Conservation (phyloP, 2,888 invertebrate genomes). For the Volucella inanis region DNA sequence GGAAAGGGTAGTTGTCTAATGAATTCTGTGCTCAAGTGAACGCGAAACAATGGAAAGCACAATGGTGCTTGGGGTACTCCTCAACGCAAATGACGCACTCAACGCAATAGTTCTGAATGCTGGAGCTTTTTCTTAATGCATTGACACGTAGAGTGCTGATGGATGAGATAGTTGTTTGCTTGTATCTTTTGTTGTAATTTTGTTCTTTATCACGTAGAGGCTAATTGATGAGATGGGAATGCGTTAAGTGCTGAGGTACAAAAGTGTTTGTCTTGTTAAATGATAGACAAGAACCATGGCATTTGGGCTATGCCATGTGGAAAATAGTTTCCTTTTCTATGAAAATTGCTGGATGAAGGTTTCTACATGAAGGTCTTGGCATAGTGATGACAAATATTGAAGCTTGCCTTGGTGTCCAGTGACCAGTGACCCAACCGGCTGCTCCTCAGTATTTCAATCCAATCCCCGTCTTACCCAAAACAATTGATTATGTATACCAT, state of each 20-base stretch:
- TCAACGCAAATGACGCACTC: slow-evolving; percentile 7
- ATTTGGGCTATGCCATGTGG: too few relatives aligned
- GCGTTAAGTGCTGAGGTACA: neutral
- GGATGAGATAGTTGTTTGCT: slow-evolving; percentile 33
- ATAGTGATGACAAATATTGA: too few relatives aligned
- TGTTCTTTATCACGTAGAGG: slow-evolving; percentile 31
- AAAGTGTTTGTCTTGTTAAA: too few relatives aligned
- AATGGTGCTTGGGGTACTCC: slow-evolving; percentile 48
- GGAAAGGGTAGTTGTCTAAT: slow-evolving; percentile 49
- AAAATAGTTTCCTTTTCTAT: too few relatives aligned
- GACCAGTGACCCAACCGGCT: too few relatives aligned
- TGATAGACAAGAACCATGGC: too few relatives aligned
- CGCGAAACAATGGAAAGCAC: slow-evolving; percentile 67
- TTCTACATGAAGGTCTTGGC: too few relatives aligned
- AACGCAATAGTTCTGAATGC: slow-evolving; percentile 8
- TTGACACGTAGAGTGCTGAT: slow-evolving; percentile 62
- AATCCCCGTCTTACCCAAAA: too few relatives aligned
- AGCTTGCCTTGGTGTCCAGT: too few relatives aligned
- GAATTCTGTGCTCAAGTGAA: slow-evolving; percentile 68
- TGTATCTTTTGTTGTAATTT: slow-evolving; percentile 31
- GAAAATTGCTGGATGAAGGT: too few relatives aligned
- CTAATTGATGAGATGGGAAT: slow-evolving; percentile 39
- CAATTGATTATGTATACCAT: too few relatives aligned
- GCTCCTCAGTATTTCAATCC: too few relatives aligned
- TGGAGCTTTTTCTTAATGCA: slow-evolving; percentile 47